phyloP scores from a whole-genome alignment of 2,797 vertebrate genomes.

The Pipistrellus pygmaeus region DNA sequence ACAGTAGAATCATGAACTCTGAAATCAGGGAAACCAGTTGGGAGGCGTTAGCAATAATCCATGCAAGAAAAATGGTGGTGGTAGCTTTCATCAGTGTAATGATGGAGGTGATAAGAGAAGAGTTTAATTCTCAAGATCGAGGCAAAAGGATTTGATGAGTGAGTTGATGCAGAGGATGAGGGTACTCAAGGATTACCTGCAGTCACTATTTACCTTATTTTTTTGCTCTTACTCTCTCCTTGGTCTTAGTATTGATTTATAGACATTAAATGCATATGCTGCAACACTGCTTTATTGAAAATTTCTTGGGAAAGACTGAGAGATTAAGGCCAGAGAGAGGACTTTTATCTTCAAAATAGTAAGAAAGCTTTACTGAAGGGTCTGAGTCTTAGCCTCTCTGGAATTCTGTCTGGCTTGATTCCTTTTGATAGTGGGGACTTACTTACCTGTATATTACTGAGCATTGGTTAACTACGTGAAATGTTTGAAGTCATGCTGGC shows the following conservation, averaged over 20 bases:
- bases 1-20: neutral
- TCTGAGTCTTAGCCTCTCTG: neutral
- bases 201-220: neutral
- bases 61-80: neutral
- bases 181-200: neutral
- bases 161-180: neutral
- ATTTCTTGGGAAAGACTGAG: constrained; percentile 8
- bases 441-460: neutral
- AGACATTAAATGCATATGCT: neutral
- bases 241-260: neutral
- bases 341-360: neutral
- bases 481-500: neutral
- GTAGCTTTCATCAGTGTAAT: neutral
- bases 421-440: neutral
- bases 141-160: neutral
- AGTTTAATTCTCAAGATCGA: neutral
- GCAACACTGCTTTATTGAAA: neutral
- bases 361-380: neutral
- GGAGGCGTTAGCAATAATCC: neutral
- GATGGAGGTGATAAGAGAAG: neutral
- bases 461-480: neutral
- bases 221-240: neutral
- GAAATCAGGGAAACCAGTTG: neutral
- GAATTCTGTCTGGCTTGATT: neutral
- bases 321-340: neutral